phyloP scores from a whole-genome alignment of 2,113 vertebrate genomes.

The Hippocampus zosterae region DNA sequence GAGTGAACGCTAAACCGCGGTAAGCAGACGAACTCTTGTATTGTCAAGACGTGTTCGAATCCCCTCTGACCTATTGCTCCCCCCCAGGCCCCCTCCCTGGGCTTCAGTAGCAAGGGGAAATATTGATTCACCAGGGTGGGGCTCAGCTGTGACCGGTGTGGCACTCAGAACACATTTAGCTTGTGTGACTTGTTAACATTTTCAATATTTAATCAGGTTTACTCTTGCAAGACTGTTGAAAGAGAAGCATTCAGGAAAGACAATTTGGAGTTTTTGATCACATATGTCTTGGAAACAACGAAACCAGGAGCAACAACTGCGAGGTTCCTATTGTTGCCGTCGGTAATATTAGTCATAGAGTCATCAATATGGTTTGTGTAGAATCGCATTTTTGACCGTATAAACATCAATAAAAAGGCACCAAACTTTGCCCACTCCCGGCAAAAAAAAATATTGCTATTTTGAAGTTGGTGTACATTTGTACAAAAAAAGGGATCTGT shows the following conservation, averaged over 20 bases:
- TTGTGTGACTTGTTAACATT: constrained; percentile 61
- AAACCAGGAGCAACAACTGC: no score
- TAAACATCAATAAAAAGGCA: no score
- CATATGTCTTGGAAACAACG: no score
- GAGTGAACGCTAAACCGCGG: constrained; percentile 6
- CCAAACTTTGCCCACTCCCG: no score
- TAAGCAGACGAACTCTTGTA: constrained; percentile 13
- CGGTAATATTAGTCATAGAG: no score
- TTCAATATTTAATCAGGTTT: constrained; percentile 68
- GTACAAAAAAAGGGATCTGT: no score
- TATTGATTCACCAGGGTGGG: constrained; percentile 64
- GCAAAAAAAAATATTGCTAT: no score
- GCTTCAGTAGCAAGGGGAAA: constrained; percentile 48
- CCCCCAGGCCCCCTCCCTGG: constrained; percentile 39
- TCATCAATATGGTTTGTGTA: no score
- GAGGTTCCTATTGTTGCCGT: no score
- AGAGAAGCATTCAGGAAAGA: no score
- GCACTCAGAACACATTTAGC: constrained; percentile 67
- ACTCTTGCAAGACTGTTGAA: not conserved
- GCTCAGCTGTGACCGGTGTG: constrained; percentile 67
- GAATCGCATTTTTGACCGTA: no score
- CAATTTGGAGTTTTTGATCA: not conserved
- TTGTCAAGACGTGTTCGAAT: not conserved
- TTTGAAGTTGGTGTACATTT: no score
- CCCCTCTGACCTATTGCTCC: constrained; percentile 65